Percentiles rank a stretch among this genome's conserved stretches.
Conservation (phyloP, 2,113 vertebrate genomes). For the Chlamydotis undulata region DNA sequence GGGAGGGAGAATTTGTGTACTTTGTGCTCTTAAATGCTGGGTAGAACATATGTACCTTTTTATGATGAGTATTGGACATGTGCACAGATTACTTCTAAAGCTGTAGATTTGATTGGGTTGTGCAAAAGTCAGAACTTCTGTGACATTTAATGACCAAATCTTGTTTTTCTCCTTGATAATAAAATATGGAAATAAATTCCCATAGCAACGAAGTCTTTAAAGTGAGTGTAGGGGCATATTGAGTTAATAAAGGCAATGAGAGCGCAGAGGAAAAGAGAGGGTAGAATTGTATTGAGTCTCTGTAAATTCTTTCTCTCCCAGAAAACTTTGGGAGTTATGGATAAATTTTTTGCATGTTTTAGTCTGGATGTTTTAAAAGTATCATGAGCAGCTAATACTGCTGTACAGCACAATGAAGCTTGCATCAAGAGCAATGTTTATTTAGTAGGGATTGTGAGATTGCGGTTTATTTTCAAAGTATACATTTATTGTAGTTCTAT, state of each 20-base stretch:
- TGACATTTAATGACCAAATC: constrained; percentile 25
- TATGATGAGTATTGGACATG: neutral
- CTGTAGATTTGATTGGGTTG: neutral
- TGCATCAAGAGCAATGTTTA: neutral
- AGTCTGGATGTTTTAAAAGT: constrained; percentile 20
- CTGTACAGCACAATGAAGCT: neutral
- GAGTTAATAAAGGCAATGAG: constrained; percentile 47
- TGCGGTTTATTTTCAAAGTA: constrained; percentile 15
- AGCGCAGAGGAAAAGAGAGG: neutral
- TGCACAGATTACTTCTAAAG: neutral
- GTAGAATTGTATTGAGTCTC: neutral
- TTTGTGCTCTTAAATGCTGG: neutral
- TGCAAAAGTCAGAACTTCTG: constrained; percentile 33
- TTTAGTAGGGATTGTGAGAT: constrained; percentile 25
- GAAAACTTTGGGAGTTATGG: constrained; percentile 28
- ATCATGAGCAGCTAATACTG: neutral
- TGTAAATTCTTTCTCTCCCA: constrained; percentile 36
- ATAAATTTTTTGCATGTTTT: constrained; percentile 39
- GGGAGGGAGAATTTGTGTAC: neutral
- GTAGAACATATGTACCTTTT: neutral
- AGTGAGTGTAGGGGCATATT: constrained; percentile 11
- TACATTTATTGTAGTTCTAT: neutral
- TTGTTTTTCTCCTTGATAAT: constrained; percentile 11
- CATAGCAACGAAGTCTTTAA: constrained; percentile 24
- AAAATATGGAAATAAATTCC: constrained; percentile 48